Base-by-base conservation (phyloP, 1,140 invertebrate genomes). In the Hyles euphorbiae region DNA sequence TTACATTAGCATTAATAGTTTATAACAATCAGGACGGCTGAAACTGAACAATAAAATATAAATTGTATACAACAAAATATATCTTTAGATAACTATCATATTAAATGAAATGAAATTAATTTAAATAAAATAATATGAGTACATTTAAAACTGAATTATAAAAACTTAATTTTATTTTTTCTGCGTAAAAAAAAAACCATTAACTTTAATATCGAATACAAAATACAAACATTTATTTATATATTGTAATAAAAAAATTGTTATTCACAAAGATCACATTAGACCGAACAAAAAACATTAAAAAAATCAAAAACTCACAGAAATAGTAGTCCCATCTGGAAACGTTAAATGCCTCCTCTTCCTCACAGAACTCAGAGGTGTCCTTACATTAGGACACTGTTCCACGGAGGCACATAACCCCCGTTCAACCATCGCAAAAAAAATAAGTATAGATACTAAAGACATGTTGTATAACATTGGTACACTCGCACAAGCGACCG, bases 311-410 rank as follows among this genome's bases (percentile, higher is more conserved):
- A 32, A 8, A 87, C 90, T 90, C 70, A 91, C 91, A 48, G 90
- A 82, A 58, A 91, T 89, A 56, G 78, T 76, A 65, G 87, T 91
- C 49, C 90, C 90, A 55, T 88, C 85, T 3, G 91, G 91, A 76
- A 91, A 91, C n/a, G 70, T 71, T 3, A 92, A 61, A 36, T 89
- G 81, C 57, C 91, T 77, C 61, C 79, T 90, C 53, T 81, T 88
- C 56, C 88, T 83, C 32, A 64, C 55, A 34, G 32, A 45, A 46
- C 46, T 56, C 9, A 68, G 32, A 0, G 65, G 43, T n/a, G 51
- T 61, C 34, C 58, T 75, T 7, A 61, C 53, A 56, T 71, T 70
- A 3, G 68, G 66, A 56, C 72, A 72, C 8, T 58, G 50, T 43
- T 58, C 49, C 10, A 22, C 49, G 7, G 11, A n/a, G 4, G 33